Percentiles rank a stretch among this genome's conserved stretches.
phyloP scores from a whole-genome alignment of 2,888 invertebrate genomes.

The Phengaris arion region DNA sequence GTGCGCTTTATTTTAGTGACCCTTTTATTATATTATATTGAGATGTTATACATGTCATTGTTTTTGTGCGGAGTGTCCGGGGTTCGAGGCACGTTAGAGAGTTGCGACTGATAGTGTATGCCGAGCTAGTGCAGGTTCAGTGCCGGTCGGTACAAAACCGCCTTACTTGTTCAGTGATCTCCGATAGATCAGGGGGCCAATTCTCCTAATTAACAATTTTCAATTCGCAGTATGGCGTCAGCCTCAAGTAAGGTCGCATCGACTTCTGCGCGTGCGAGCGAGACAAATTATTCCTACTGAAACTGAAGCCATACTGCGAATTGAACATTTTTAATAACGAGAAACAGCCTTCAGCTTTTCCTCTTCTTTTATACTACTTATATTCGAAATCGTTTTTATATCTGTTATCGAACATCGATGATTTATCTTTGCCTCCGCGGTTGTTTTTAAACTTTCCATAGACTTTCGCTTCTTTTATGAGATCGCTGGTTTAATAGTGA shows the following conservation, averaged over 20 bases:
- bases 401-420: slow-evolving; percentile 13
- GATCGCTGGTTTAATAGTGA: slow-evolving; percentile 72
- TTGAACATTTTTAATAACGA: too few relatives aligned
- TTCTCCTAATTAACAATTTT: background rate
- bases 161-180: slow-evolving; percentile 73
- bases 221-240: background rate
- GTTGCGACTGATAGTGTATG: slow-evolving; percentile 75
- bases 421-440: background rate
- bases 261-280: too few relatives aligned
- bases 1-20: slow-evolving; percentile 75
- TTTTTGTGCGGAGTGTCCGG: slow-evolving; percentile 75
- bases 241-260: too few relatives aligned
- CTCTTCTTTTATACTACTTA: slow-evolving; percentile 35
- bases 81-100: slow-evolving; percentile 69
- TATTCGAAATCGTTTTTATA: slow-evolving; percentile 22
- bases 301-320: too few relatives aligned
- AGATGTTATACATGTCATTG: slow-evolving; percentile 77
- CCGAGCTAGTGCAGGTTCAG: slow-evolving; percentile 54
- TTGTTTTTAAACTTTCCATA: slow-evolving; percentile 25
- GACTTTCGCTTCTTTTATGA: slow-evolving; percentile 43
- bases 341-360: background rate
- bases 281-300: too few relatives aligned
- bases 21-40: slow-evolving; percentile 75
- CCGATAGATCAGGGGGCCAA: slow-evolving; percentile 38
- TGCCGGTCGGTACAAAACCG: slow-evolving; percentile 77